These are phyloP conservation scores for Okapia johnstoni DNA, from an alignment of 2,113 vertebrate species.

Conservation along the genomic window DNA sequence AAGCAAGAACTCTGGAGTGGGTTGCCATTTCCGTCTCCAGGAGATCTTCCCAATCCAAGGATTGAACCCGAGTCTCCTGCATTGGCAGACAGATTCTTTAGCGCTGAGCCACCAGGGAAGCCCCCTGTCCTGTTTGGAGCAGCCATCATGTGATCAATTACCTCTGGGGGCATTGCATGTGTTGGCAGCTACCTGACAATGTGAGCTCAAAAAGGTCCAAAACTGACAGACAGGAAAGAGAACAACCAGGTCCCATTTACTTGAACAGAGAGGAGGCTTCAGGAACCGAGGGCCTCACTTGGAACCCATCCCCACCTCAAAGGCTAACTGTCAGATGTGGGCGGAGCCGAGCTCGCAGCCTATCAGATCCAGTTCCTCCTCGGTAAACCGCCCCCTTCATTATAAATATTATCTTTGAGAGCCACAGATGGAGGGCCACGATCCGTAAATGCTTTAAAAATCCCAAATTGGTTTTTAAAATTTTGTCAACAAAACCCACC, in stretches of 20 bases:
- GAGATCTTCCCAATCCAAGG: background rate
- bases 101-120: background rate
- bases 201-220: background rate
- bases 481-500: background rate
- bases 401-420: background rate
- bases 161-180: accelerated
- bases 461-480: background rate
- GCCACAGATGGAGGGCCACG: background rate
- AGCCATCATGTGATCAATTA: background rate
- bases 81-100: background rate
- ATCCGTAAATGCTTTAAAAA: background rate
- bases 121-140: background rate
- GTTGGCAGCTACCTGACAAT: background rate
- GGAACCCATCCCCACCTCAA: background rate
- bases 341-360: background rate
- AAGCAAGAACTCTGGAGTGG: background rate
- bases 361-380: background rate
- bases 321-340: background rate
- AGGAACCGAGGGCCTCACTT: background rate
- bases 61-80: background rate
- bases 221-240: background rate
- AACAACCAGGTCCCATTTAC: background rate
- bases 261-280: background rate
- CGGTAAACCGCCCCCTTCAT: background rate
- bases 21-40: background rate